Evolutionary conservation across 2,888 invertebrate species (phyloP).

Genomic region (Rhaphigaster nebulosa): DNA sequence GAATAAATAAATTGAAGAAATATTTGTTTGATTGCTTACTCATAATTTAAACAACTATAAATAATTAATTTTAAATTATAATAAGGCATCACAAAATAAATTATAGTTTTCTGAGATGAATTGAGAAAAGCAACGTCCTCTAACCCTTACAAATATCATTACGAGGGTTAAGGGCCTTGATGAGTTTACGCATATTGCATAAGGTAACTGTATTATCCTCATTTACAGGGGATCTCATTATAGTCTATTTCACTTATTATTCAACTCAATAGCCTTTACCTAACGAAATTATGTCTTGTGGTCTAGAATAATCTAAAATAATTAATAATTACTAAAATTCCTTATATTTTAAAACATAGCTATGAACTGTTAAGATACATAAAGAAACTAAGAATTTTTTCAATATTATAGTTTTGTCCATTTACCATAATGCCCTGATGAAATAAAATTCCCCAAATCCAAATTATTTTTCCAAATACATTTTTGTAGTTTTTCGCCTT

Average conservation of each 20-base stretch:
- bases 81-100: not conserved
- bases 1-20: too few species aligned
- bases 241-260: not conserved
- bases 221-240: not conserved
- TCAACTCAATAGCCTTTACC: not conserved
- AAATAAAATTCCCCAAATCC: too few species aligned
- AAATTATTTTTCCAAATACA: too few species aligned
- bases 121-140: not conserved
- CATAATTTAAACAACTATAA: too few species aligned
- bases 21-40: too few species aligned
- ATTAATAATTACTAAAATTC: not conserved
- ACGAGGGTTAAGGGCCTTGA: not conserved
- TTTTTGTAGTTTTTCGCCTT: too few species aligned
- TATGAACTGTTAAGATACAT: too few species aligned
- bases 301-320: not conserved
- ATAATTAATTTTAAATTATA: not conserved
- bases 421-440: too few species aligned
- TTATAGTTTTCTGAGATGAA: not conserved
- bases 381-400: too few species aligned
- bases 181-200: conserved; percentile 10
- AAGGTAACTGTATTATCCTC: not conserved
- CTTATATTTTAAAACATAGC: too few species aligned
- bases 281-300: not conserved
- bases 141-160: not conserved
- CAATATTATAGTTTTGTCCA: too few species aligned